Conservation (phyloP, 2,797 vertebrate species). For the Sebastes wilsoni region DNA sequence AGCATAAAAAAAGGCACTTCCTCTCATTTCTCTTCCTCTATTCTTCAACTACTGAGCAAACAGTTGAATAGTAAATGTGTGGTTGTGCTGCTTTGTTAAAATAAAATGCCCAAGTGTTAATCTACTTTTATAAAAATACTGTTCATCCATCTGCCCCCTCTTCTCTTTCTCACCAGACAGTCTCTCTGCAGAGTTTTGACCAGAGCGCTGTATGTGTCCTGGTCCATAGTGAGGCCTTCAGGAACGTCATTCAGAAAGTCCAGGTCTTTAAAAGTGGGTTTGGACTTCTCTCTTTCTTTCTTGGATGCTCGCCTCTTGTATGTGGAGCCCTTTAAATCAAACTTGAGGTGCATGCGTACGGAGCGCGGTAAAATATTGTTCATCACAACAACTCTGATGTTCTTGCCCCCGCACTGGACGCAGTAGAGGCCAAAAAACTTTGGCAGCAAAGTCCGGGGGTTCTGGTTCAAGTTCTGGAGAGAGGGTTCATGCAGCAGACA, state of each 20-base stretch:
- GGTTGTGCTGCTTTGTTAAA: neutral
- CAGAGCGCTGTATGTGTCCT: conserved; percentile 90
- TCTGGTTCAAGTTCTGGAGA: conserved; percentile 96
- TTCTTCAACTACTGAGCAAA: neutral
- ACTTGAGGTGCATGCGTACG: conserved; percentile 97
- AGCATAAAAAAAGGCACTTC: neutral
- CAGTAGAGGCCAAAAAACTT: conserved; percentile 99
- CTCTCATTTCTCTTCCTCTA: neutral
- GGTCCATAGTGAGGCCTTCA: conserved; percentile 91
- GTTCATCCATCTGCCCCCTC: neutral
- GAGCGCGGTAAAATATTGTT: conserved; percentile 95
- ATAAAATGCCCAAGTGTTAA: neutral
- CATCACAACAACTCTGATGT: conserved; percentile 96
- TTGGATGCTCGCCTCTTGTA: conserved; percentile 95
- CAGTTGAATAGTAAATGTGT: neutral
- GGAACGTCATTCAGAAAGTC: conserved; percentile 94
- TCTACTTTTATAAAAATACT: conserved; percentile 3
- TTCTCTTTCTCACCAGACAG: conserved; percentile 88
- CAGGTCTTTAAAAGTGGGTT: conserved; percentile 94
- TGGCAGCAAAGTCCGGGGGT: conserved; percentile 93
- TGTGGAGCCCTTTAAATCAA: conserved; percentile 96
- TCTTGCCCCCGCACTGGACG: conserved; percentile 95
- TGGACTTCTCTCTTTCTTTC: conserved; percentile 94
- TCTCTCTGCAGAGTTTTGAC: conserved; percentile 95
- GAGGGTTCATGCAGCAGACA: neutral